Base-by-base conservation (phyloP, 2,797 vertebrate species). In the Gallirallus australis region DNA sequence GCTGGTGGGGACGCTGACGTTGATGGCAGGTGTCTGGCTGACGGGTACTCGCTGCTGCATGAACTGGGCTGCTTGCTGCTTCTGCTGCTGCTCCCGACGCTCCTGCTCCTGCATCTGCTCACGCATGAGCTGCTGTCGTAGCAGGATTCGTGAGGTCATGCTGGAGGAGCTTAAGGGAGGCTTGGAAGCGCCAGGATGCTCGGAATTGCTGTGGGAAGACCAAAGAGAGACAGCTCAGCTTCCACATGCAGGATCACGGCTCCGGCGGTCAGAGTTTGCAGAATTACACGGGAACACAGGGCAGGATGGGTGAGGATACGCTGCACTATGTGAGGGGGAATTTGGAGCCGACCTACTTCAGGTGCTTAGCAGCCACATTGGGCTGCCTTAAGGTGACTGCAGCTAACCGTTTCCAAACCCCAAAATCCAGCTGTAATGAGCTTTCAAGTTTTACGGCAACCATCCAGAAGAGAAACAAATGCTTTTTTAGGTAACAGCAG, bases 41-140 rank as follows among this genome's bases (percentile, higher is more conserved):
- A 98, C 96, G 3, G 98, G 97, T 66, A 98, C 97, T 97, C 98
- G 97, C 97, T 98, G 98, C 92, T 99, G 99, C 96, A 99, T 98
- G 98, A 98, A 99, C 96, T 98, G 98, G 91, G 99, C 98, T 92
- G 98, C 98, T 94, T 99, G 99, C 89, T 98, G 99, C 95, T 98
- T 97, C 97, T 98, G 98, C 97, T 98, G 98, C 97, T 97, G 99
- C 97, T 99, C 99, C 90, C 99, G 98, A 79, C 99, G 98, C 97
- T 98, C 98, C 96, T 98, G 98, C 97, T 98, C 98, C 97, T 97
- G 98, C 97, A 98, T 97, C 97, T 98, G 98, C 97, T 98, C 98
- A 97, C 98, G 98, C 98, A 98, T 98, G 97, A 98, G 97, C 96
- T 98, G 98, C 97, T 98, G 98, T 95, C 96, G 96, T 97, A 98